Evolutionary conservation across 2,113 vertebrate species (phyloP), one percentile per base, ranked within the genome.

Genomic region (Perca schrenkii): DNA sequence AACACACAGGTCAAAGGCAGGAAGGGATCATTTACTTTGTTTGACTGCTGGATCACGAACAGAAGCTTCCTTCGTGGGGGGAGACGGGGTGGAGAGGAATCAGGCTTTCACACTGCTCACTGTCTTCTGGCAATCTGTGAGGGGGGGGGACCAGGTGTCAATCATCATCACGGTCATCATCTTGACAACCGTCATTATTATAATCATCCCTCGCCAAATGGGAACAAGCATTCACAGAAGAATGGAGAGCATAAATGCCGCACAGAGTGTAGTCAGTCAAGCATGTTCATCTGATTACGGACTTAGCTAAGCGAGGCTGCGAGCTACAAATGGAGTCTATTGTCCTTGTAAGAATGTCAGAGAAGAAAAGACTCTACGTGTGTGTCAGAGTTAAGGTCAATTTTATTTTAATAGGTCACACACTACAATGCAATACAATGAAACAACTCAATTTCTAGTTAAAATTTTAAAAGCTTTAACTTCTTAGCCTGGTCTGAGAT

Each of bases 21-120:
- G 16, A 46, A 49, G 21, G 6, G 17, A 52, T 40, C 15, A 40
- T 28, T 86, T 87, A 91, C 92, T 57, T 86, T 71, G 62, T 71
- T 19, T 22, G 46, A 17, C n/a, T 12, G 50, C 4, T 53, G 80
- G 47, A 85, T 95, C 95, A 96, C 4, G 94, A 96, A 86, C 94
- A 95, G 92, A 95, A 95, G 88, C 87, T 89, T 76, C 64, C 88
- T 22, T 93, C 89, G 2, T 62, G 94, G 74, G 96, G 95, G 84
- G 96, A 96, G 90, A 97, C 93, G 34, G 87, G 89, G 34, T 98
- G 97, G 82, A 98, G 93, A 80, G 97, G 95, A 88, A 99, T 98
- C 63, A 99, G 97, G 92, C 97, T 99, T 94, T 98, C 97, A 77
- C 97, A 97, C 90, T 98, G 97, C 72, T 99, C 98, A 0, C 89